A percentile compares a stretch with the other conserved stretches of the same genome.
Evolutionary conservation across 2,797 vertebrate genomes (phyloP).

Genomic region (Poeciliopsis turneri): DNA sequence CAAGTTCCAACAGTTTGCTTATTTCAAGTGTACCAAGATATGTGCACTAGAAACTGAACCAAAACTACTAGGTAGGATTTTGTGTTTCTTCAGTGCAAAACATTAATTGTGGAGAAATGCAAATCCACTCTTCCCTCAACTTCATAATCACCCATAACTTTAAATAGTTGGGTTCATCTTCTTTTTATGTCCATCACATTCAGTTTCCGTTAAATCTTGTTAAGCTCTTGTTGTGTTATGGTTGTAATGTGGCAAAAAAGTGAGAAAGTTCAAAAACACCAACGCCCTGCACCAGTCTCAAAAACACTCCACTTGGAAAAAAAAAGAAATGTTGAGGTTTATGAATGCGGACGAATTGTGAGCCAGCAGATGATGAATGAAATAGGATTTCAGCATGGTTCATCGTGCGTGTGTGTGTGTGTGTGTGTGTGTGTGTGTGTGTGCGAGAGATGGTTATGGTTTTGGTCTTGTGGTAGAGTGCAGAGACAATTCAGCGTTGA

Average conservation of each 20-base stretch:
- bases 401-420: conserved; percentile 26
- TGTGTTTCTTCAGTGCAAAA: not conserved
- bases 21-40: too few species aligned
- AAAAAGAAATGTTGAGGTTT: conserved; percentile 56
- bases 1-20: too few species aligned
- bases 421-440: conserved; percentile 41
- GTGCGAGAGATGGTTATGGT: conserved; percentile 14
- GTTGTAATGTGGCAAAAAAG: not conserved
- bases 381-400: conserved; percentile 61
- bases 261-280: conserved; percentile 11
- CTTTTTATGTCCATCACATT: not conserved
- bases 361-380: conserved; percentile 76
- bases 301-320: conserved; percentile 61
- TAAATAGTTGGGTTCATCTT: not conserved
- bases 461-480: conserved; percentile 57
- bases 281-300: conserved; percentile 43
- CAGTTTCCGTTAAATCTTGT: not conserved
- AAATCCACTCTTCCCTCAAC: not conserved
- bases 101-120: not conserved
- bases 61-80: too few species aligned
- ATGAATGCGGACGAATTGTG: conserved; percentile 66
- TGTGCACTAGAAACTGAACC: too few species aligned
- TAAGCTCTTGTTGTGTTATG: not conserved
- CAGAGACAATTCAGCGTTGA: conserved; percentile 68
- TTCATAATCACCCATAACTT: not conserved